Conservation (phyloP, 2,113 vertebrate species). For the Hylia prasina region DNA sequence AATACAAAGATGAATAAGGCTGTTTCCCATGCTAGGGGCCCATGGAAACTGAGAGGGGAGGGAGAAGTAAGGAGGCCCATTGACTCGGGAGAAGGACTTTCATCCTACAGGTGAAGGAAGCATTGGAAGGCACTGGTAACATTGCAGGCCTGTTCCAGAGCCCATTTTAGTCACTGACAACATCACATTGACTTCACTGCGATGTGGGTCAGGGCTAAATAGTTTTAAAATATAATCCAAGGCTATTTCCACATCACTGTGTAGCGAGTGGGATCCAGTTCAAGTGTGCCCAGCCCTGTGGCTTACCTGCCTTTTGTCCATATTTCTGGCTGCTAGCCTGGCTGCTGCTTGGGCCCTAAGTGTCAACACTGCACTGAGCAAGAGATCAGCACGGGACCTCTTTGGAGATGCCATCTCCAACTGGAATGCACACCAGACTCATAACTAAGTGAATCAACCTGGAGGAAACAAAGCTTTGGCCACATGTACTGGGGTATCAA, state of each 20-base stretch:
- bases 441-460: not conserved
- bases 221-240: slow-evolving; percentile 10
- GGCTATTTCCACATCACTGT: not conserved
- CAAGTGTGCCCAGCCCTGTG: not conserved
- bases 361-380: not conserved
- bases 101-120: slow-evolving; percentile 54
- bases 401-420: not conserved
- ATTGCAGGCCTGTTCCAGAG: slow-evolving; percentile 45
- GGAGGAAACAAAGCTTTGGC: not conserved
- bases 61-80: slow-evolving; percentile 39
- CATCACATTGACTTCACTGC: slow-evolving; percentile 7
- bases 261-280: not conserved
- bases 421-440: not conserved
- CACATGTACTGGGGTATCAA: not conserved
- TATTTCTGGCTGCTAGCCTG: not conserved
- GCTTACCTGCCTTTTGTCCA: slow-evolving; percentile 5
- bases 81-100: slow-evolving; percentile 40
- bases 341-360: not conserved
- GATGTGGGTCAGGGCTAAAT: slow-evolving; percentile 9
- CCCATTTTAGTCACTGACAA: slow-evolving; percentile 23
- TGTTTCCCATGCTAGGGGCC: slow-evolving; percentile 63
- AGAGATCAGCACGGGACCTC: not conserved
- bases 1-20: slow-evolving; percentile 63
- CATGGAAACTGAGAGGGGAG: slow-evolving; percentile 57
- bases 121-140: slow-evolving; percentile 31